Evolutionary conservation across 1,140 invertebrate genomes (phyloP), one percentile per base, ranked within the genome.

Genomic region (Ericerus pela): DNA sequence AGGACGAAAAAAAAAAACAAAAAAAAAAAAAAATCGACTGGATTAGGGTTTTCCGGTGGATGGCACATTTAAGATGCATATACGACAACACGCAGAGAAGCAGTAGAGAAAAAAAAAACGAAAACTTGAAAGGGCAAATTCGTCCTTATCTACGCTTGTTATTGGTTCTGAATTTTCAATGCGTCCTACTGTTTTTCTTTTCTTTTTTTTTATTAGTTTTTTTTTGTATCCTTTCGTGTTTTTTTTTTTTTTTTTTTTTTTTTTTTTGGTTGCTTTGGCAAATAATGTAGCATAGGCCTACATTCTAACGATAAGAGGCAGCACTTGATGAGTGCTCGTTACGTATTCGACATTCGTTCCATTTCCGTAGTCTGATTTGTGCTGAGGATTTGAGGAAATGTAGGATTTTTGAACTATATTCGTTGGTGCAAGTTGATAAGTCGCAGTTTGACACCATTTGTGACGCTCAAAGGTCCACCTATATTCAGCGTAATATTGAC

Each of bases 121-220:
- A 18, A 47, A 20, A 24, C 41, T 18, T n/a, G n/a, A n/a, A n/a
- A 33, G 30, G 30, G 30, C n/a, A 33, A 33, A 33, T 33, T 33
- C 30, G 8, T 8, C 41, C 26, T 47, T 47, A 47, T 47, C 41
- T 47, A 47, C 41, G 41, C 41, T 47, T 47, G 41, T 47, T 47
- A 47, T 47, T 47, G 22, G 41, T 47, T 47, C 41, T 47, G 41
- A 47, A 47, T 47, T 47, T 47, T 47, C 41, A 47, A 47, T 47
- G 41, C 26, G 26, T 18, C 41, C 5, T 24, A 8, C 41, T 12
- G 22, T 22, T 16, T 24, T 20, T 24, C 14, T 47, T 18, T 41
- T 41, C 37, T 41, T 38, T 22, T 47, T 47, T 47, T 47, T 47
- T 47, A 47, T 47, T 47, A 24, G 41, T 24, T 47, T 47, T 24